phyloP scores from a whole-genome alignment of 2,113 vertebrate genomes.

The Gila orcuttii region DNA sequence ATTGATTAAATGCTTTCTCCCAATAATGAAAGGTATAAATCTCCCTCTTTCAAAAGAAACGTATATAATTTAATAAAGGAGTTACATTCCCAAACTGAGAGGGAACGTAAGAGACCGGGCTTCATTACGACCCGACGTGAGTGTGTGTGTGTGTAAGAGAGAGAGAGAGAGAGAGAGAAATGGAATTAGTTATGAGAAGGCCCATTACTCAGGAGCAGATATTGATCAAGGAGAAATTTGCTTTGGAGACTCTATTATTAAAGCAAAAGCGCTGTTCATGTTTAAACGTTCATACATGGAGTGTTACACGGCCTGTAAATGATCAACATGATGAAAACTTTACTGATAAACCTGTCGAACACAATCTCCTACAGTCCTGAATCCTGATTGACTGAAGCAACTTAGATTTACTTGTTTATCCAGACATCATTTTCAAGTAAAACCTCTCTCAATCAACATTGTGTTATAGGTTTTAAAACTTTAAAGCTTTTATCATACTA shows the following conservation, averaged over 20 bases:
- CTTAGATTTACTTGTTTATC: too few relatives aligned
- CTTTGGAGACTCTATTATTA: constrained; percentile 71
- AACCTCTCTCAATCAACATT: too few relatives aligned
- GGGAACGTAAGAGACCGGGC: constrained; percentile 58
- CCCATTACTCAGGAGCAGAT: constrained; percentile 69
- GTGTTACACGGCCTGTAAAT: not conserved
- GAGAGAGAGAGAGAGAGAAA: not conserved
- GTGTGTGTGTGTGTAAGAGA: too few relatives aligned
- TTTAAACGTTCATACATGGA: constrained; percentile 66
- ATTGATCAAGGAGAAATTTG: constrained; percentile 77
- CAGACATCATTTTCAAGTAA: too few relatives aligned
- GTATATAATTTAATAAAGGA: constrained; percentile 75
- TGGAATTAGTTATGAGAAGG: constrained; percentile 69
- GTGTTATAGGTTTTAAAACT: too few relatives aligned
- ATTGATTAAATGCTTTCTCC: constrained; percentile 77
- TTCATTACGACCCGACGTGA: constrained; percentile 57
- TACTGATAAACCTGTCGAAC: too few relatives aligned
- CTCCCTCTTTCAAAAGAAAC: constrained; percentile 69
- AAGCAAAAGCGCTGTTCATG: constrained; percentile 77
- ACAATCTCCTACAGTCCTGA: too few relatives aligned
- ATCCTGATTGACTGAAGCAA: too few relatives aligned
- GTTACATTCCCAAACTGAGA: constrained; percentile 61
- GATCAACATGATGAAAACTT: too few relatives aligned
- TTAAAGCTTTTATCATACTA: too few relatives aligned
- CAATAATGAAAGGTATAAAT: constrained; percentile 75